Evolutionary conservation across 2,888 invertebrate genomes (phyloP).

Genomic region (Drosophila mimica): DNA sequence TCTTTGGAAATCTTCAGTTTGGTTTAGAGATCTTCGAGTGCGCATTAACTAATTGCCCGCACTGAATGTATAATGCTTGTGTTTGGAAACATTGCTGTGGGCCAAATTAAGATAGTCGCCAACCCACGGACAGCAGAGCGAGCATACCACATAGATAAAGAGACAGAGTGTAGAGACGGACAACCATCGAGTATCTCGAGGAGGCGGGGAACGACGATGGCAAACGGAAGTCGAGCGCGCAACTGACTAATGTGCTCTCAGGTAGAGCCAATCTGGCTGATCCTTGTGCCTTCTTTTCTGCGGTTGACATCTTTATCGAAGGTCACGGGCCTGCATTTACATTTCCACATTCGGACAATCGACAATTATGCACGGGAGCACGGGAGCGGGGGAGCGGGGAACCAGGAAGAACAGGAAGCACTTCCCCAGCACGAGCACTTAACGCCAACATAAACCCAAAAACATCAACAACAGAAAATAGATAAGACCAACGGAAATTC

Average conservation of each 20-base stretch:
- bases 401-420: conserved; percentile 45
- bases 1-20: conserved; percentile 46
- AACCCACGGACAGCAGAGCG: background rate
- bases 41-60: conserved; percentile 55
- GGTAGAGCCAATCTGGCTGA: conserved; percentile 21
- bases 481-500: conserved; percentile 54
- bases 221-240: conserved; percentile 42
- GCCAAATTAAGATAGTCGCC: conserved; percentile 11
- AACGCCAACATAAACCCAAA: conserved; percentile 32
- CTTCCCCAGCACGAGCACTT: conserved; percentile 48
- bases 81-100: background rate
- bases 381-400: background rate
- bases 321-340: conserved; percentile 54
- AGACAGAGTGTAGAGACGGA: background rate
- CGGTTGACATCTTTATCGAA: conserved; percentile 72
- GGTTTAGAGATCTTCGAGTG: conserved; percentile 41
- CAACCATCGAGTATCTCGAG: background rate
- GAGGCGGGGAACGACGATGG: background rate
- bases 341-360: conserved; percentile 29
- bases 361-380: conserved; percentile 42
- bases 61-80: conserved; percentile 47
- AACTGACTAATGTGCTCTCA: conserved; percentile 43
- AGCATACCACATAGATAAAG: background rate
- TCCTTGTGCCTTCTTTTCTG: conserved; percentile 37
- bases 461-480: conserved; percentile 18